Percentiles rank a stretch among this genome's conserved stretches.
Conservation (phyloP, 2,113 vertebrate genomes). For the Drymodes brunneopygia region DNA sequence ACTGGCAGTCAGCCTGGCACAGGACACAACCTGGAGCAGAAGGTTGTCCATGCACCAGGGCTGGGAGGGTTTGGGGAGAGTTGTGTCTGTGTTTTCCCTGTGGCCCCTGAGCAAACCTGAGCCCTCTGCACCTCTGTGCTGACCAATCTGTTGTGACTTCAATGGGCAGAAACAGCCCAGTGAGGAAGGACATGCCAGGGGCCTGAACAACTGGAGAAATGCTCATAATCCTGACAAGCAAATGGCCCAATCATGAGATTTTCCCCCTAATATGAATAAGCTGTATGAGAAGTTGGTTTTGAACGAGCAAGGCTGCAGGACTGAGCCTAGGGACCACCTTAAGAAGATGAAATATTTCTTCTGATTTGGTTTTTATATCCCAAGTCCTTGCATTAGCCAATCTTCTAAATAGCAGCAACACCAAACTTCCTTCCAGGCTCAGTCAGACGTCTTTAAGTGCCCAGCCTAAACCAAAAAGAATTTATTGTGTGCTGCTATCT, state of each 20-base stretch:
- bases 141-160: neutral
- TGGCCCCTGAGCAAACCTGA: neutral
- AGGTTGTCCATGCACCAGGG: rapidly evolving
- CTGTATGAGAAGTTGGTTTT: neutral
- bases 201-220: neutral
- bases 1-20: neutral
- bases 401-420: neutral
- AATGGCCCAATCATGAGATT: neutral
- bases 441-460: slow-evolving; percentile 20
- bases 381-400: slow-evolving; percentile 21
- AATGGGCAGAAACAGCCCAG: rapidly evolving
- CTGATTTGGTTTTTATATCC: slow-evolving; percentile 12
- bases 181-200: rapidly evolving
- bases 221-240: neutral
- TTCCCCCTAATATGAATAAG: neutral
- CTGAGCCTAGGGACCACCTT: neutral
- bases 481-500: slow-evolving; percentile 46
- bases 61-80: neutral
- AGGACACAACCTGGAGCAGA: neutral
- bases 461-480: slow-evolving; percentile 21
- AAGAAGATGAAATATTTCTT: slow-evolving; percentile 15
- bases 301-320: neutral
- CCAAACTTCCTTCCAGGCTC: slow-evolving; percentile 40
- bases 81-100: neutral
- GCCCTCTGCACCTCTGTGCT: neutral